These are phyloP conservation scores for Amazona vittata DNA, from an alignment of 2,113 vertebrate species.

Conservation along the genomic window DNA sequence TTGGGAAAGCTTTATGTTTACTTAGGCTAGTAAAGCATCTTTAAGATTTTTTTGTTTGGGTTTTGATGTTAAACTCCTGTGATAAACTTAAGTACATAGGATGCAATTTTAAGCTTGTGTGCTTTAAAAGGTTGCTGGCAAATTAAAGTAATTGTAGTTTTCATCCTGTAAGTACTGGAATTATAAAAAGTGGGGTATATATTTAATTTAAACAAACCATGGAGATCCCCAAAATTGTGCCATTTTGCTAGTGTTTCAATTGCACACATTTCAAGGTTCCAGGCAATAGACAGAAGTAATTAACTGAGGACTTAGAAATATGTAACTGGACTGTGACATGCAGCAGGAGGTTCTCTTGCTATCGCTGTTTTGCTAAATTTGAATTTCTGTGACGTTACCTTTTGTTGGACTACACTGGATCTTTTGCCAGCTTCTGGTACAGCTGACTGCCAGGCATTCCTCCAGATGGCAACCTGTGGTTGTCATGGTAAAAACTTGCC, in stretches of 20 bases:
- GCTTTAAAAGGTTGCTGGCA: background rate
- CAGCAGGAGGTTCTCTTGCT: background rate
- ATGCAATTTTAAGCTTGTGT: background rate
- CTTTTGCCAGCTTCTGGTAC: background rate
- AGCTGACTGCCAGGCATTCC: background rate
- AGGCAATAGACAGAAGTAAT: background rate
- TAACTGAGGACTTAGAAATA: background rate
- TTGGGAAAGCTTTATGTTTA: background rate
- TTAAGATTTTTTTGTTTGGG: background rate
- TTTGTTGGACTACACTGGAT: background rate
- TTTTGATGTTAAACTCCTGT: background rate
- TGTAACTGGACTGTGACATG: background rate
- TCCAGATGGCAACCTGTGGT: background rate
- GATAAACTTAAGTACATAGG: background rate
- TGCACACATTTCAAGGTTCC: background rate
- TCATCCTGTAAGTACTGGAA: background rate
- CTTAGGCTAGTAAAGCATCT: background rate
- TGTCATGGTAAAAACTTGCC: background rate
- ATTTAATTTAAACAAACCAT: background rate
- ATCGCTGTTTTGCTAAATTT: background rate
- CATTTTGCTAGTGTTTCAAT: background rate
- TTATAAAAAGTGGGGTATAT: background rate
- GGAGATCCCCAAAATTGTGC: background rate
- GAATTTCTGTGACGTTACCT: background rate
- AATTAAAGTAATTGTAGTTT: background rate